Base-by-base conservation (phyloP, 2,797 vertebrate species). In the Nannoperca obscura region DNA sequence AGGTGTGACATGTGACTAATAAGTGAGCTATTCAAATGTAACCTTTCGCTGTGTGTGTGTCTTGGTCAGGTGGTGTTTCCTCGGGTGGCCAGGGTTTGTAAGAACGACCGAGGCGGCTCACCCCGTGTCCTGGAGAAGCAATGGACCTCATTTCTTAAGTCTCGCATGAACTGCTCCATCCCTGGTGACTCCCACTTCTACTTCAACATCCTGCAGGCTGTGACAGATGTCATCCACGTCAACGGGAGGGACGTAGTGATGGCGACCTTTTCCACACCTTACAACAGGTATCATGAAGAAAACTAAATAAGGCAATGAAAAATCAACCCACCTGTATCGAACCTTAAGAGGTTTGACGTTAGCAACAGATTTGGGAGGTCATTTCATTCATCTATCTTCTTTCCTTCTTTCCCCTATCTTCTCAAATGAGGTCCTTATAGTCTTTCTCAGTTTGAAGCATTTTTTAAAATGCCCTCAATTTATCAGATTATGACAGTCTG, bases 101-200 rank as follows among this genome's bases (percentile, higher is more conserved):
- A 99, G 93, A 99, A 97, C 17, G 98, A 99, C 93, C 96, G 96
- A 62, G 98, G 98, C 4, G 98, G 98, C 82, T 99, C 98, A 6
- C 98, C 99, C 15, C 96, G 98, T 12, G 98, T 99, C 44, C 94
- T 99, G 91, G 98, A 99, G 94, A 99, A 99, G 89, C 98, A 99
- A 90, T 99, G 98, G 98, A 99, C 98, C 4, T 99, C 98, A 1
- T 99, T 99, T 87, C 95, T 99, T 44, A 99, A 99, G 93, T 97
- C 98, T 54, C 96, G 98, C 13, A 90, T 99, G 67, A 99, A 99
- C 94, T 99, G 98, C 92, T 99, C 98, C 17, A 98, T 99, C 89
- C 98, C 98, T 0, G 98, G 98, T 0, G 98, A 99, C 91, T 99
- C 98, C 14, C 98, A 99, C 90, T 99, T 99, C 92, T 99, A 99